A percentile compares a stretch with the other conserved stretches of the same genome.
These are phyloP conservation scores for Paradisaea rubra DNA, from an alignment of 2,113 vertebrate species.

Conservation along the genomic window DNA sequence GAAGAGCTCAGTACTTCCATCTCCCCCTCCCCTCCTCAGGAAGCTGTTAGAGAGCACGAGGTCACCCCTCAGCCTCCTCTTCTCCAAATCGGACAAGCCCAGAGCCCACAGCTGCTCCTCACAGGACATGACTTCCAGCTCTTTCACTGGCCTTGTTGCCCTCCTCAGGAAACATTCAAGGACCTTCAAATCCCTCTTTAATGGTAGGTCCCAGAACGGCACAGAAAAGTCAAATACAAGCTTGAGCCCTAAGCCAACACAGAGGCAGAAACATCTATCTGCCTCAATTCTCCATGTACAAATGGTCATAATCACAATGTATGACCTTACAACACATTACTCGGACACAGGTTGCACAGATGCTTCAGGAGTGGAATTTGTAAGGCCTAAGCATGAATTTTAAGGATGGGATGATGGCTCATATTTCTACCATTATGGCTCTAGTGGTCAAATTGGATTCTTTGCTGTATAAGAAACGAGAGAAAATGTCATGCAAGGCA, in stretches of 20 bases:
- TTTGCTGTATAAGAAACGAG: neutral
- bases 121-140: neutral
- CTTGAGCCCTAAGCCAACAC: neutral
- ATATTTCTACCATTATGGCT: neutral
- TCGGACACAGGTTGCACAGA: fast-evolving
- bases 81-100: neutral
- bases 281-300: neutral
- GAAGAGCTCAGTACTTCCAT: neutral
- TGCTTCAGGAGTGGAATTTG: neutral
- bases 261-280: neutral
- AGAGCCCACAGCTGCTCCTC: neutral
- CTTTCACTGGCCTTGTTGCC: neutral
- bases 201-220: neutral
- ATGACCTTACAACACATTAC: neutral
- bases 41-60: neutral
- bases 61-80: neutral
- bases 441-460: neutral
- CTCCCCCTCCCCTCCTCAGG: neutral
- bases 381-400: neutral
- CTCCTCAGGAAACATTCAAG: neutral
- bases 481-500: neutral
- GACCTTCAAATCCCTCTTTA: neutral
- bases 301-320: neutral
- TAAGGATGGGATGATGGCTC: neutral
- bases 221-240: neutral